Evolutionary conservation across 2,113 vertebrate genomes (phyloP).

Genomic region (Bubo scandiacus): DNA sequence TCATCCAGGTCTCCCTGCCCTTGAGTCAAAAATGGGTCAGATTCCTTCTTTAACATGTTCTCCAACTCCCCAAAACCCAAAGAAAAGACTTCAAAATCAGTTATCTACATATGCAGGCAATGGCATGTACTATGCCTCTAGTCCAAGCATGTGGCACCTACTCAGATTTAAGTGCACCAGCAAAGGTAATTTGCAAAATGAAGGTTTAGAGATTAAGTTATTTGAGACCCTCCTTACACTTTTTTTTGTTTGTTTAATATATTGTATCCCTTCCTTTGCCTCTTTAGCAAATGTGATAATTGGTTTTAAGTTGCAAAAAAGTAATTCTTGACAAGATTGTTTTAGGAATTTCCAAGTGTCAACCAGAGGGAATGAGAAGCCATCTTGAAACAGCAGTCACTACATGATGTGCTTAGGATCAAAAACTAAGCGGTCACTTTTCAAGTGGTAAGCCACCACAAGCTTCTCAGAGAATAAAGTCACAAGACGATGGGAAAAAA

Average conservation of each 20-base stretch:
- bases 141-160: not conserved
- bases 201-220: not conserved
- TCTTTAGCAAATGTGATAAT: not conserved
- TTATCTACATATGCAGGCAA: not conserved
- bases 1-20: not conserved
- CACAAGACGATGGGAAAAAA: not conserved
- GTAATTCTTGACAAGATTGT: not conserved
- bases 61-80: not conserved
- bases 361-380: not conserved
- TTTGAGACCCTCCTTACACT: not conserved
- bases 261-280: not conserved
- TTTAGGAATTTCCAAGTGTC: not conserved
- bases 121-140: not conserved
- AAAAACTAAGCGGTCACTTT: not conserved
- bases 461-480: not conserved
- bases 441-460: not conserved
- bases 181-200: not conserved
- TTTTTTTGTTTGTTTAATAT: not conserved
- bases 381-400: not conserved
- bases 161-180: not conserved
- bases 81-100: not conserved
- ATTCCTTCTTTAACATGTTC: not conserved
- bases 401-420: not conserved
- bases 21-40: not conserved
- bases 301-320: not conserved